Conservation (phyloP, 1,140 invertebrate species). For the Sycophila sp. region DNA sequence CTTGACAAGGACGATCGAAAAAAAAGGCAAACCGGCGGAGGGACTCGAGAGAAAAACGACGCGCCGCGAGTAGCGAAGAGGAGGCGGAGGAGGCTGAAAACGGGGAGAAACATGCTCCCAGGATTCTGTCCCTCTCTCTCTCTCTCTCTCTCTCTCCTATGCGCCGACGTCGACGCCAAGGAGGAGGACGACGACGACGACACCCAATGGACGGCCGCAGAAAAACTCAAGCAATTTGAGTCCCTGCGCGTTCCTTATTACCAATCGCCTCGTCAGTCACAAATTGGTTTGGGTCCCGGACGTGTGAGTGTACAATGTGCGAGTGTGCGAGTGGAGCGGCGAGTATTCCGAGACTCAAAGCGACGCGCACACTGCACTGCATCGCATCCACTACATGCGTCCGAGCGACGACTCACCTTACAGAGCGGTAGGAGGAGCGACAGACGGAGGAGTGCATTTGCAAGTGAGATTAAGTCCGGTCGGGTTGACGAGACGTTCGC, state of each 20-base stretch:
- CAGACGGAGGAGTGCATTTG: slow-evolving; percentile 47
- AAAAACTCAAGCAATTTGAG: slow-evolving; percentile 64
- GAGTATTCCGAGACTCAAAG: no score
- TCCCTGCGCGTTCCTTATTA: slow-evolving; percentile 62
- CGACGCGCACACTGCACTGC: no score
- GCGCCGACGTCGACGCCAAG: slow-evolving; percentile 18
- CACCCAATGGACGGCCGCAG: slow-evolving; percentile 59
- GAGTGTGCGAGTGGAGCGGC: no score
- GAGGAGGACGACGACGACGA: slow-evolving; percentile 56
- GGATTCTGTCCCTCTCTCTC: no score
- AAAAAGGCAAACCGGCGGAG: slow-evolving; percentile 19
- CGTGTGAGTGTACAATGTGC: not conserved
- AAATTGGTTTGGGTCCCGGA: slow-evolving; percentile 59
- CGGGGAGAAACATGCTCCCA: slow-evolving; percentile 10
- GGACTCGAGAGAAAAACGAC: slow-evolving; percentile 4
- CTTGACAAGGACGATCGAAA: slow-evolving; percentile 39
- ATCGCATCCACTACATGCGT: not conserved
- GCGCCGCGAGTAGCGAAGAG: slow-evolving; percentile 35
- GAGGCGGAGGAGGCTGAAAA: slow-evolving; percentile 27
- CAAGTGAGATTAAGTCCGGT: slow-evolving; percentile 55
- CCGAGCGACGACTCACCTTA: no score
- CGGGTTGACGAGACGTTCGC: slow-evolving; percentile 53
- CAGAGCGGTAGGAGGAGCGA: not conserved
- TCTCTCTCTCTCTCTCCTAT: no score
- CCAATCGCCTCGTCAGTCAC: slow-evolving; percentile 62